phyloP scores from a whole-genome alignment of 2,797 vertebrate species.

The Melanotaenia nigrans region DNA sequence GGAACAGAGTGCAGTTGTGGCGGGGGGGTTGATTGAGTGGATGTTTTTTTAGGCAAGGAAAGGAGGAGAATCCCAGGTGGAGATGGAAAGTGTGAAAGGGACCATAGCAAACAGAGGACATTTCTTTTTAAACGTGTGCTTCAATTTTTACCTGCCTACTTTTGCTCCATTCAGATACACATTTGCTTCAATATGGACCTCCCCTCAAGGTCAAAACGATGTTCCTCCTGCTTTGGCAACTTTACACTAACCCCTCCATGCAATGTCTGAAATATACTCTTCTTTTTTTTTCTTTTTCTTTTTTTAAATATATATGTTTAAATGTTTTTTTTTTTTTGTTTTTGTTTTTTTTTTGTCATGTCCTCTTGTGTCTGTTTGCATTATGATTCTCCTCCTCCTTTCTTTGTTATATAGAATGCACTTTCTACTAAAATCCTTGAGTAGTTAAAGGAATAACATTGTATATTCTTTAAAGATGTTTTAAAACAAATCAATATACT shows the following conservation, averaged over 20 bases:
- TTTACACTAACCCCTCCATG: slow-evolving; percentile 61
- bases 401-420: slow-evolving; percentile 89
- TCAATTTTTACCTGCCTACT: slow-evolving; percentile 12
- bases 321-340: slow-evolving; percentile 6
- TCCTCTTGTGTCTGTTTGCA: slow-evolving; percentile 51
- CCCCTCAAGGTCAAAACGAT: slow-evolving; percentile 33
- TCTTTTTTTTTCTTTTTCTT: slow-evolving; percentile 16
- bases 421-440: slow-evolving; percentile 89
- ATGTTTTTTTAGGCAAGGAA: slow-evolving; percentile 77
- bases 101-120: slow-evolving; percentile 53
- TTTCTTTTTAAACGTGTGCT: slow-evolving; percentile 38
- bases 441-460: slow-evolving; percentile 85
- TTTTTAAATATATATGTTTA: too few species aligned
- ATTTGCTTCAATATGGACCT: slow-evolving; percentile 22
- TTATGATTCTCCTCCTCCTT: slow-evolving; percentile 81
- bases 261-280: slow-evolving; percentile 44
- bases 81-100: slow-evolving; percentile 52
- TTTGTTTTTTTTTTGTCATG: slow-evolving; percentile 6
- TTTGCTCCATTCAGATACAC: not conserved
- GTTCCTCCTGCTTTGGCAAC: slow-evolving; percentile 50
- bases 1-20: slow-evolving; percentile 66
- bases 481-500: slow-evolving; percentile 83
- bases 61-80: slow-evolving; percentile 77
- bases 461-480: slow-evolving; percentile 87
- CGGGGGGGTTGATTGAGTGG: slow-evolving; percentile 71